Conservation (phyloP, 2,113 vertebrate genomes). For the Balaeniceps rex region DNA sequence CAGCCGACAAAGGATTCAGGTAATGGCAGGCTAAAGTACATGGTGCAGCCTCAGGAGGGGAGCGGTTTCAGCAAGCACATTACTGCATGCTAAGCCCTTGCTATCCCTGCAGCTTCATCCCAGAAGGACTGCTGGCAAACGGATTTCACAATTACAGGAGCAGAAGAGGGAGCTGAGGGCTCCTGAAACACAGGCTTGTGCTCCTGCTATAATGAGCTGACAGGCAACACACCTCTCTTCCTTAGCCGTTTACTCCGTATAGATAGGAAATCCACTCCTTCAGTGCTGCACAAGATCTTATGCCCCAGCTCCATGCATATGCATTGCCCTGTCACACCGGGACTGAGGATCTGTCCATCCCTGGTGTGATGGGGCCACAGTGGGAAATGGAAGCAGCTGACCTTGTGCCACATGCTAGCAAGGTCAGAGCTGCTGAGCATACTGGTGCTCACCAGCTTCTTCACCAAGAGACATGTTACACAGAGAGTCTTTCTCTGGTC, state of each 20-base stretch:
- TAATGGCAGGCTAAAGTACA: neutral
- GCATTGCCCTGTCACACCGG: neutral
- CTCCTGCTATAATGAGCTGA: neutral
- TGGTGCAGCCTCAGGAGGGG: neutral
- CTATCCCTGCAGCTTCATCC: neutral
- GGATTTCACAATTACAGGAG: neutral
- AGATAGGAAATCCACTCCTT: neutral
- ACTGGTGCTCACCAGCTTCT: neutral
- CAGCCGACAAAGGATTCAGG: neutral
- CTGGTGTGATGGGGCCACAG: fast-evolving
- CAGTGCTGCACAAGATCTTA: neutral
- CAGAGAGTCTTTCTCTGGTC: neutral
- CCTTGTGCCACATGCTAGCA: neutral
- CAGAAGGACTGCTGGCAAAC: neutral
- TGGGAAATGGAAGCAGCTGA: neutral
- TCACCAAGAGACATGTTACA: neutral
- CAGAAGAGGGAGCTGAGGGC: neutral
- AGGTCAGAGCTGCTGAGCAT: neutral
- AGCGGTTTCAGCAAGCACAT: neutral
- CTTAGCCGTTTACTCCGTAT: neutral
- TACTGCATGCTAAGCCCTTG: neutral
- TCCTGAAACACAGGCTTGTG: neutral
- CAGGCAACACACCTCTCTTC: neutral
- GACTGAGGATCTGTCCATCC: neutral
- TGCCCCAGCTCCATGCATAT: neutral